Base-by-base conservation (phyloP, 2,113 vertebrate genomes). In the Scortum barcoo region DNA sequence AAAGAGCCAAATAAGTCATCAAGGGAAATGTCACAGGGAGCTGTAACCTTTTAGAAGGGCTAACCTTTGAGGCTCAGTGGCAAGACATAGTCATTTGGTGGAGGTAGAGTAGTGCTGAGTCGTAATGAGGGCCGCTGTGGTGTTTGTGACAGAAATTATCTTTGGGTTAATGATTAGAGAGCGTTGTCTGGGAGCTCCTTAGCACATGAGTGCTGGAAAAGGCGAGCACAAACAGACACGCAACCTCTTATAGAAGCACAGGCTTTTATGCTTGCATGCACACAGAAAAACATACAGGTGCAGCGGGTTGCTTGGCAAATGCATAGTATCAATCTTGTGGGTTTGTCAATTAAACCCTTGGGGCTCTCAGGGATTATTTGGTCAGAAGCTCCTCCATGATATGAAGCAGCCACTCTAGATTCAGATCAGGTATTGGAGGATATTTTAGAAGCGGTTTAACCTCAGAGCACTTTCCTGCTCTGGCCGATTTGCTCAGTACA, bases 1-100 rank as follows among this genome's bases (percentile, higher is more conserved):
- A 90, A 81, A 76, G 76, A 38, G 65, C 48, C 88, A 84, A 87
- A 84, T 85, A 88, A 92, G 91, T 86, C 86, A 91, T 92, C 79
- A 85, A 72, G 80, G 76, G 48, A 93, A 94, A 93, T 93, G 93
- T 91, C 93, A 93, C 78, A 22, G 19, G 57, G 88, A 80, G 84
- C 70, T 17, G 84, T 89, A 85, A 93, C 93, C 93, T 94, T 93
- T 91, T 44, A 63, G 46, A 51, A 13, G 58, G 61, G 76, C 68
- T 90, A 88, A 92, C 91, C 91, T 94, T 93, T 93, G 66, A 89
- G 72, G 85, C 87, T 75, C 62, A 22, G 80, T 51, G 63, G 66
- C 66, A 54, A 77, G 83, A 89, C 78, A 78, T 76, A 85, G 89
- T 70, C 54, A 74, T 85, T 89, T 76, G 76, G 60, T 48, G 28